These are phyloP conservation scores for Premnoplex brunnescens DNA, from an alignment of 2,797 vertebrate species.

Conservation along the genomic window DNA sequence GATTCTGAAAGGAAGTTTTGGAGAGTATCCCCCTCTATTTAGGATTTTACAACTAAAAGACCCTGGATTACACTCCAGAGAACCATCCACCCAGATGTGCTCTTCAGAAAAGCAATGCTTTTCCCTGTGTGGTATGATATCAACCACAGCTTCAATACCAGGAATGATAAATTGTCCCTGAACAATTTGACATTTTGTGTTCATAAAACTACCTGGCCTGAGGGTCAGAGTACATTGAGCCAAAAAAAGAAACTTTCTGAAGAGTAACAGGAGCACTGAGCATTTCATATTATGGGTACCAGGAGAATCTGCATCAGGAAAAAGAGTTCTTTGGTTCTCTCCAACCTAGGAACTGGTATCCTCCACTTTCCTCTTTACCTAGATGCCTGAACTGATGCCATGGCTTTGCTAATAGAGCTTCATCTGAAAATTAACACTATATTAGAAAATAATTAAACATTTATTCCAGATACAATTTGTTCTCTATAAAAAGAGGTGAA, in stretches of 20 bases:
- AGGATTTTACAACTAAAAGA: neutral
- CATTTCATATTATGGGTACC: neutral
- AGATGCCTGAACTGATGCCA: accelerated
- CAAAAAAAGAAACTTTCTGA: neutral
- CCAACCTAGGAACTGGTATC: neutral
- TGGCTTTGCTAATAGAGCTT: neutral
- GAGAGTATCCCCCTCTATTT: neutral
- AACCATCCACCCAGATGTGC: neutral
- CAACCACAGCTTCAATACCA: neutral
- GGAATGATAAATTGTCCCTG: neutral
- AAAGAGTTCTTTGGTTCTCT: neutral
- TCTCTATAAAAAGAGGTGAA: neutral
- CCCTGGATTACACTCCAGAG: neutral
- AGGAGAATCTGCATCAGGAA: neutral
- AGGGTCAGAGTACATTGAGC: neutral
- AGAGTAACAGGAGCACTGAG: neutral
- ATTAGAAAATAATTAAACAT: neutral
- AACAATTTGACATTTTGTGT: neutral
- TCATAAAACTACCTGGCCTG: neutral
- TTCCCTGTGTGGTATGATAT: neutral
- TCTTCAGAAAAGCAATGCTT: neutral
- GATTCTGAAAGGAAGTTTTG: neutral
- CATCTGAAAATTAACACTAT: neutral
- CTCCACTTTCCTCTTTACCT: neutral
- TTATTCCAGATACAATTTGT: neutral